A percentile compares a stretch with the other conserved stretches of the same genome.
Conservation (phyloP, 2,797 vertebrate genomes). For the Chelon labrosus region DNA sequence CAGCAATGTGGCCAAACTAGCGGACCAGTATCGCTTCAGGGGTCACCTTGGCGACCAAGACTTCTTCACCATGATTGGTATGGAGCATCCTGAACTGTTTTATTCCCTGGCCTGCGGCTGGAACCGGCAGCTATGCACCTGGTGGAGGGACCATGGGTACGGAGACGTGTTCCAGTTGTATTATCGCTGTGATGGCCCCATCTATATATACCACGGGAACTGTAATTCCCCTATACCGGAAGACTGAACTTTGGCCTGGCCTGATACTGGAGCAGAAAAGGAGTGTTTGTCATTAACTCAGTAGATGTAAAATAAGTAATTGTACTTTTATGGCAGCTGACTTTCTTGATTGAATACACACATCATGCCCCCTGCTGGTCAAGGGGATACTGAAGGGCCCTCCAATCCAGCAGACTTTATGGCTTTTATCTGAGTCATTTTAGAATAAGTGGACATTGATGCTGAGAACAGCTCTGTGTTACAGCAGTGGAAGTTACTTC, state of each 20-base stretch:
- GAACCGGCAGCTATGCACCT: slow-evolving; percentile 98
- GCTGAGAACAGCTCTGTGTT: neutral
- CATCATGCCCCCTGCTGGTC: slow-evolving; percentile 65
- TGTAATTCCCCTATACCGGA: slow-evolving; percentile 94
- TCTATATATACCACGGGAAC: slow-evolving; percentile 95
- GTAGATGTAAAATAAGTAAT: neutral
- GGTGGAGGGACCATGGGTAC: slow-evolving; percentile 98
- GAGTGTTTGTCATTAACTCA: neutral
- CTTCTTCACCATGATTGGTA: slow-evolving; percentile 98
- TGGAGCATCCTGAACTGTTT: slow-evolving; percentile 95
- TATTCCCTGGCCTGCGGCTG: slow-evolving; percentile 92
- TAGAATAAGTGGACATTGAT: neutral
- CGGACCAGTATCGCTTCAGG: slow-evolving; percentile 93
- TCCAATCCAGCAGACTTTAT: neutral
- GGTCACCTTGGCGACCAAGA: slow-evolving; percentile 98
- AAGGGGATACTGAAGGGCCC: slow-evolving; percentile 24
- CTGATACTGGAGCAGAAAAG: slow-evolving; percentile 1
- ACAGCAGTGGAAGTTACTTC: neutral
- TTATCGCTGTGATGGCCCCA: slow-evolving; percentile 89
- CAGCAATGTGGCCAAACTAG: slow-evolving; percentile 85
- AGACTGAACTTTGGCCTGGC: slow-evolving; percentile 77
- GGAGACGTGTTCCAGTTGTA: slow-evolving; percentile 92
- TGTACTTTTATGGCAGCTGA: slow-evolving; percentile 6
- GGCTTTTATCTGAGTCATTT: neutral
- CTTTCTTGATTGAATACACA: slow-evolving; percentile 13